These are phyloP conservation scores for Amblyornis subalaris DNA, from an alignment of 2,113 vertebrate species.

Conservation along the genomic window DNA sequence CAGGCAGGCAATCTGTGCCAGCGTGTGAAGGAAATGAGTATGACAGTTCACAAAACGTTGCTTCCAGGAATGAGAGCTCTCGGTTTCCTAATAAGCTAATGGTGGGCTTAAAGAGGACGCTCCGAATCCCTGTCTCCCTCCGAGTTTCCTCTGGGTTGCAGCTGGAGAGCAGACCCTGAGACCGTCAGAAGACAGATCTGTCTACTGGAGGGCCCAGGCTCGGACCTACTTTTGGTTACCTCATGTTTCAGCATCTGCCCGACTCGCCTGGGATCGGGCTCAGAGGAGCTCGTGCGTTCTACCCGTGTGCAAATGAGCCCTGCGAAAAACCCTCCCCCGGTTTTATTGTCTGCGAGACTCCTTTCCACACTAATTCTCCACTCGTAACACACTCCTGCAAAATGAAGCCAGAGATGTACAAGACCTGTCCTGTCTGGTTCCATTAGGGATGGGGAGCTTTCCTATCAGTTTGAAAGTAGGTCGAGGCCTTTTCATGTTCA, in stretches of 20 bases:
- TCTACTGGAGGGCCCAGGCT: background rate
- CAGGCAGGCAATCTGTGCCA: conserved; percentile 57
- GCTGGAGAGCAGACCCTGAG: conserved; percentile 5
- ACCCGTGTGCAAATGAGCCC: background rate
- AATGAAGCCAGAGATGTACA: conserved; percentile 43
- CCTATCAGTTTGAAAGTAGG: conserved; percentile 41
- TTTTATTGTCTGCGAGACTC: background rate
- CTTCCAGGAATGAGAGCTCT: conserved; percentile 49
- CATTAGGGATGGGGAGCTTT: conserved; percentile 19
- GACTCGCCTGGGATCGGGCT: background rate
- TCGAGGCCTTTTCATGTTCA: conserved; percentile 53
- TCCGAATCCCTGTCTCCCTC: background rate
- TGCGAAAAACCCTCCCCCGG: background rate
- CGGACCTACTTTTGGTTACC: background rate
- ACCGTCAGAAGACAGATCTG: background rate
- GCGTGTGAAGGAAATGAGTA: conserved; percentile 41
- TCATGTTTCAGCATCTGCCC: conserved; percentile 24
- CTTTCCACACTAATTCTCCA: conserved; percentile 16
- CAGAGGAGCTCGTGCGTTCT: background rate
- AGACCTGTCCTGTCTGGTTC: conserved; percentile 45
- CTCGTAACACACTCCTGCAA: conserved; percentile 17
- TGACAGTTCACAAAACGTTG: conserved; percentile 58
- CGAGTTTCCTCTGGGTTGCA: conserved; percentile 14
- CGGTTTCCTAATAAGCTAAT: background rate
- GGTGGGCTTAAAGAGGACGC: background rate